Evolutionary conservation across 2,113 vertebrate genomes (phyloP).

Genomic region (Pangasianodon gigas): DNA sequence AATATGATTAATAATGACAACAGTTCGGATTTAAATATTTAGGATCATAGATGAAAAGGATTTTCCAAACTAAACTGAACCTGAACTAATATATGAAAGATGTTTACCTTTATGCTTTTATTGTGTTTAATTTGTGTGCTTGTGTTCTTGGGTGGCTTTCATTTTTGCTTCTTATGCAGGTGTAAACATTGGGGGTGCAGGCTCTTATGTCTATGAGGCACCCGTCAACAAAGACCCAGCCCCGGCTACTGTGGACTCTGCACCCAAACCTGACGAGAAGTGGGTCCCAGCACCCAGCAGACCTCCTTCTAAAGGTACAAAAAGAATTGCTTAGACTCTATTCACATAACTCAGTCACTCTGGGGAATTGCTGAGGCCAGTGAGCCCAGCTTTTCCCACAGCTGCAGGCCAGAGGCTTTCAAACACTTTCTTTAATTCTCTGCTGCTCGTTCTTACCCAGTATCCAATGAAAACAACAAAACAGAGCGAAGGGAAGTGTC

Average conservation of each 20-base stretch:
- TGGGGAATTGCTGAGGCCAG: neutral
- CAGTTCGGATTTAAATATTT: neutral
- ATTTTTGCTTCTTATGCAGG: conserved; percentile 67
- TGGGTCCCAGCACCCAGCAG: conserved; percentile 72
- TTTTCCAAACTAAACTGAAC: neutral
- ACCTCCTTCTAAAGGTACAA: conserved; percentile 85
- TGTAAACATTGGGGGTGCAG: conserved; percentile 92
- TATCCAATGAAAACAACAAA: neutral
- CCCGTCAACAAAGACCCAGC: conserved; percentile 71
- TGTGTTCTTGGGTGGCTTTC: neutral
- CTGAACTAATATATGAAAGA: neutral
- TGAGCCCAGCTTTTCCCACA: conserved; percentile 34
- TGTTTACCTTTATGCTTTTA: neutral
- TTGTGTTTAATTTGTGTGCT: neutral
- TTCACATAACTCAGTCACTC: neutral
- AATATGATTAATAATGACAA: neutral
- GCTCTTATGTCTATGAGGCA: conserved; percentile 93
- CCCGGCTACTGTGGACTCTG: conserved; percentile 69
- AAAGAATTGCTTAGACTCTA: neutral
- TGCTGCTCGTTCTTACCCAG: neutral
- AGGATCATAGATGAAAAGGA: too few species aligned
- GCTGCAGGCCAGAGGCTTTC: conserved; percentile 24
- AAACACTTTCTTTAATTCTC: conserved; percentile 9
- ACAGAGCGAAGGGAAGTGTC: neutral
- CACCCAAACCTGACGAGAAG: conserved; percentile 78